phyloP scores from a whole-genome alignment of 1,140 invertebrate species.

The Drosophila tristis region DNA sequence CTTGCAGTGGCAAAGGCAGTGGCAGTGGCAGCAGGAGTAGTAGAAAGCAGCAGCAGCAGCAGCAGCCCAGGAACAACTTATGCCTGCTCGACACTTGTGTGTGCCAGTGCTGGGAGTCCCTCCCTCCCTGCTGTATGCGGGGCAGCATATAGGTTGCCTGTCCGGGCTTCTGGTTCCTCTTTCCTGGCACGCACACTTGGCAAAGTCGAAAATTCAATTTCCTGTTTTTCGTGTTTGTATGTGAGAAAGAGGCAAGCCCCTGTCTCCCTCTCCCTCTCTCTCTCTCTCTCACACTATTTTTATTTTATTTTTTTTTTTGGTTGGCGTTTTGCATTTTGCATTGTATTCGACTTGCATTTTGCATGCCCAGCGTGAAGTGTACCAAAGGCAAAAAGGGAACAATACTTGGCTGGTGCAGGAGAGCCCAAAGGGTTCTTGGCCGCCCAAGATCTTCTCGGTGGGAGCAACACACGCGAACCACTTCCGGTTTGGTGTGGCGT shows the following conservation, averaged over 20 bases:
- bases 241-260: conserved; percentile 34
- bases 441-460: conserved; percentile 34
- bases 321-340: conserved; percentile 76
- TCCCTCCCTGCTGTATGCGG: not conserved
- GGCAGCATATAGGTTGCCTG: no score
- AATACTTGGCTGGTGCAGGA: conserved; percentile 1
- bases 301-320: conserved; percentile 35
- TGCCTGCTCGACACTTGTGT: conserved; percentile 18
- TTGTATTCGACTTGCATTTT: conserved; percentile 82
- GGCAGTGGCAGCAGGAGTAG: conserved; percentile 6
- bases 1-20: conserved; percentile 3
- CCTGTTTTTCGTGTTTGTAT: conserved; percentile 80
- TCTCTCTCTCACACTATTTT: not conserved
- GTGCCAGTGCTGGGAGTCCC: not conserved
- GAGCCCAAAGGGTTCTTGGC: conserved; percentile 3
- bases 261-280: not conserved
- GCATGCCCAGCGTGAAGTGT: conserved; percentile 81
- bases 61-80: conserved; percentile 47
- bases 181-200: conserved; percentile 78
- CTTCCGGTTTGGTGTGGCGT: conserved; percentile 52
- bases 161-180: conserved; percentile 39
- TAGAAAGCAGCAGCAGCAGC: not conserved
- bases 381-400: conserved; percentile 51
- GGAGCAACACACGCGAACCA: conserved; percentile 62
- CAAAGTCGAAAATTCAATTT: conserved; percentile 83